Conservation (phyloP, 2,113 vertebrate genomes). For the Mormyrus iriodes region DNA sequence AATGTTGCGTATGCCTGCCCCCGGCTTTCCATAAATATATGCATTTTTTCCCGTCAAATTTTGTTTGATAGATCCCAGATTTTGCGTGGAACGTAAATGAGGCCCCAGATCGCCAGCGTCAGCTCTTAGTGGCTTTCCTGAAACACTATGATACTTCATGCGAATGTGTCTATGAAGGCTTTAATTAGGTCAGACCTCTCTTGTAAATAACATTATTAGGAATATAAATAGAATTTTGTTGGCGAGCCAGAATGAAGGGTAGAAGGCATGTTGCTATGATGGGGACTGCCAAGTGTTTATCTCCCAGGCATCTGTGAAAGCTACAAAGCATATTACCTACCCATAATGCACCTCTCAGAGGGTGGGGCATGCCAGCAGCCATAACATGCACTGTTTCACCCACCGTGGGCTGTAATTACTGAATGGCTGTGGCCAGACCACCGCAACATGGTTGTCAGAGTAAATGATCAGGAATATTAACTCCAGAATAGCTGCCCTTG, state of each 20-base stretch:
- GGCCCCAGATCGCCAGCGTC: not conserved
- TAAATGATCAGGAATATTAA: slow-evolving; percentile 38
- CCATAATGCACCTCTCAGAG: slow-evolving; percentile 1
- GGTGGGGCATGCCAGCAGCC: slow-evolving; percentile 21
- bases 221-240: slow-evolving; percentile 16
- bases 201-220: slow-evolving; percentile 18
- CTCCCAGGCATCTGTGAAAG: slow-evolving; percentile 10
- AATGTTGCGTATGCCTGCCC: not conserved
- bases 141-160: not conserved
- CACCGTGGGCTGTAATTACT: slow-evolving; percentile 1
- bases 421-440: not conserved
- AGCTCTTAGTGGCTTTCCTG: not conserved
- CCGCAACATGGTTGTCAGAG: slow-evolving; percentile 41
- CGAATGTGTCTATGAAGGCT: not conserved
- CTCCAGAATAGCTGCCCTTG: slow-evolving; percentile 25
- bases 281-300: not conserved
- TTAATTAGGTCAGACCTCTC: not conserved
- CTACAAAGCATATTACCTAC: not conserved
- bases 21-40: not conserved
- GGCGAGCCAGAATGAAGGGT: not conserved
- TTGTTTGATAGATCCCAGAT: not conserved
- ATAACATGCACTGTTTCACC: slow-evolving; percentile 40
- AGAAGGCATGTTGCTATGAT: not conserved
- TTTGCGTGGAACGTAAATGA: not conserved
- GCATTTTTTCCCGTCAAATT: not conserved